These are phyloP conservation scores for Myopa testacea DNA, from an alignment of 2,888 invertebrate species.

Conservation along the genomic window DNA sequence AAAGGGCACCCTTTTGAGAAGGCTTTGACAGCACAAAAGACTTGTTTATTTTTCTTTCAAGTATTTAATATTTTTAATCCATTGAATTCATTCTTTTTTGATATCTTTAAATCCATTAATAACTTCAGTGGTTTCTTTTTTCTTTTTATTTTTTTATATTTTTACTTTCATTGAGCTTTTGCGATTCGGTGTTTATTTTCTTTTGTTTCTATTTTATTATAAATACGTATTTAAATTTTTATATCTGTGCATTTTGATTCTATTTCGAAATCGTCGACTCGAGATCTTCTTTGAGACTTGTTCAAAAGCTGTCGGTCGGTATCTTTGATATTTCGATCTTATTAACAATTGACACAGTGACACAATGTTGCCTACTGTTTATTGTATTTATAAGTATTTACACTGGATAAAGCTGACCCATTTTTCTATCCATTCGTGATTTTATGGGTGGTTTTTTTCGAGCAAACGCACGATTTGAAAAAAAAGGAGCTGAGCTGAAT, in stretches of 20 bases:
- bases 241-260: neutral
- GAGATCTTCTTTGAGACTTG: neutral
- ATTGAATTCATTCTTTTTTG: too few species aligned
- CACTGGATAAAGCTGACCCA: neutral
- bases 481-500: too few species aligned
- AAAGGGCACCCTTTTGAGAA: too few species aligned
- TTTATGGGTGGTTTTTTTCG: too few species aligned
- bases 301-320: neutral
- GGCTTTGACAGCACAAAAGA: too few species aligned
- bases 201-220: neutral
- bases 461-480: too few species aligned
- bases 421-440: neutral
- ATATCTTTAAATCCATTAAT: too few species aligned
- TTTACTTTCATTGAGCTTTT: too few species aligned
- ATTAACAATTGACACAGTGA: neutral
- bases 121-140: too few species aligned
- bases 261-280: neutral
- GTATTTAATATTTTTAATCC: too few species aligned
- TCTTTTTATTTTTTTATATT: too few species aligned
- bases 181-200: neutral
- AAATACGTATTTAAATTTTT: neutral
- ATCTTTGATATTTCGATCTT: constrained; percentile 5
- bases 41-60: too few species aligned
- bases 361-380: constrained; percentile 25
- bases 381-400: neutral